Evolutionary conservation across 2,797 vertebrate genomes (phyloP).

Genomic region (Chloroceryle amazona): DNA sequence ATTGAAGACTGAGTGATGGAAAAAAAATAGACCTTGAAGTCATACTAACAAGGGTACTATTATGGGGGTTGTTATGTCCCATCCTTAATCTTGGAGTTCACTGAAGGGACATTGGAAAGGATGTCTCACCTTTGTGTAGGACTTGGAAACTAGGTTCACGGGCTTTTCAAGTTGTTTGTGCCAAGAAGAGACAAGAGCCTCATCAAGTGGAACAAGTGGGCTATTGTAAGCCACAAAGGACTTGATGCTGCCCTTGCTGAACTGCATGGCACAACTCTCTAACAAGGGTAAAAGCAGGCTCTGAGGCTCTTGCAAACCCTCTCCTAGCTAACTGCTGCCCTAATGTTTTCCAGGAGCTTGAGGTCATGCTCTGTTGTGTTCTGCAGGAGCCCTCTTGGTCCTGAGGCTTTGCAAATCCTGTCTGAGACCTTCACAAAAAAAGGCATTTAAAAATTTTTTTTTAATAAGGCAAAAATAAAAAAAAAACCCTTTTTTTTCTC

Average conservation of each 20-base stretch:
- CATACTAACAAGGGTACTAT: neutral
- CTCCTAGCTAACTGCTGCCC: neutral
- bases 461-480: too few species aligned
- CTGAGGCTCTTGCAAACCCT: constrained; percentile 6
- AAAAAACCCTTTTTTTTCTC: neutral
- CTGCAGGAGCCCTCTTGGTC: neutral
- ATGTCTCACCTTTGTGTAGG: neutral
- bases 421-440: neutral
- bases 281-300: neutral
- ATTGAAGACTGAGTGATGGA: neutral
- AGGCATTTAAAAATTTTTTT: too few species aligned
- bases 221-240: neutral
- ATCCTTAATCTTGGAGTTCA: neutral
- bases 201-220: neutral
- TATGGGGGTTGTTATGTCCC: neutral
- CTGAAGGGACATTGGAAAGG: neutral
- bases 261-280: neutral
- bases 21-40: neutral
- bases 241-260: neutral
- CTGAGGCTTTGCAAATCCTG: neutral
- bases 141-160: neutral
- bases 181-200: neutral
- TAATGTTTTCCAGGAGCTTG: neutral
- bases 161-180: constrained; percentile 26
- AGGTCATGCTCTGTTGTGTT: neutral